Base-by-base conservation (phyloP, 2,888 invertebrate genomes). In the Andrena camellia region DNA sequence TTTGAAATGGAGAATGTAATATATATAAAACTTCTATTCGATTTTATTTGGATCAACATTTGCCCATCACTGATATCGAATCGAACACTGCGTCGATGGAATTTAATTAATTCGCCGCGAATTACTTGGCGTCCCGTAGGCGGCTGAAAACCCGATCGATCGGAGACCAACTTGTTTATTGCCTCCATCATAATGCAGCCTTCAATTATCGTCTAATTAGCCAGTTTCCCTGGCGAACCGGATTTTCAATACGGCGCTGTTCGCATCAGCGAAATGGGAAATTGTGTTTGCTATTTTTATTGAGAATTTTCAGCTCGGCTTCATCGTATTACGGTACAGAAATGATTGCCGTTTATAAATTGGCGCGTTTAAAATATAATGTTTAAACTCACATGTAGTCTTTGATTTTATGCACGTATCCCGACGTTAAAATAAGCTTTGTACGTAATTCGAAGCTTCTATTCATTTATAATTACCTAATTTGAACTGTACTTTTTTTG, bases 81-180 rank as follows among this genome's bases (percentile, higher is more conserved):
- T 74, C 54, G 70, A 57, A 29, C 60, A 7, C 10, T 23, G 26
- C 63, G 20, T 23, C 73, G 66, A 35, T 72, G 42, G 70, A 63
- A 71, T 75, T 75, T 63, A 54, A 75, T 72, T 71, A 71, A 82
- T 76, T 81, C 17, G 31, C 26, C 35, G 59, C 3, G 50, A 33
- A 71, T 82, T 71, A 31, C 13, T 7, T 29, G 52, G 23, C 48
- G 3, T 2, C 13, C n/a, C 50, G 42, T 0, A 8, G 31, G 17
- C 54, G 26, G 5, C 5, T 13, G 50, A 33, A 52, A 2, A 10
- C 26, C 29, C 62, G 60, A 72, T 71, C 80, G 78, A 80, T 71
- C 50, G 4, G 31, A 8, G 54, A 23, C 54, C 20, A 72, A 57
- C 20, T 59, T 68, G 67, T 72, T 81, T 31, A 60, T 78, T 29